These are phyloP conservation scores for Coelopa pilipes DNA, from an alignment of 2,888 invertebrate genomes.

Conservation along the genomic window DNA sequence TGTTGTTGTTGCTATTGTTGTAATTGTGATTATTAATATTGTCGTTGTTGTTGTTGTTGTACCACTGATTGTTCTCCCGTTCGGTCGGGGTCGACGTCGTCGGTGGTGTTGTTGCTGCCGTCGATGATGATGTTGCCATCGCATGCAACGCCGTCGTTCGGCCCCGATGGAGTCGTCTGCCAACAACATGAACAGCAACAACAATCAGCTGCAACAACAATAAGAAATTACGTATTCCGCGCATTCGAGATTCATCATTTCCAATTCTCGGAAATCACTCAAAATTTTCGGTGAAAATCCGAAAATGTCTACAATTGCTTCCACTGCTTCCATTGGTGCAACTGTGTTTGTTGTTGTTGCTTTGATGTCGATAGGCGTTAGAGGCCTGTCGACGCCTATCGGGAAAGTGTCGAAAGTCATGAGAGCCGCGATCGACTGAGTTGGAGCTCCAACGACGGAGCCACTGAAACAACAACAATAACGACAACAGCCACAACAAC, in stretches of 20 bases:
- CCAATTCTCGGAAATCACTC: conserved; percentile 19
- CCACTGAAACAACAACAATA: too few relatives aligned
- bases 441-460: neutral
- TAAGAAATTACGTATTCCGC: conserved; percentile 18
- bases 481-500: too few relatives aligned
- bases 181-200: conserved; percentile 1
- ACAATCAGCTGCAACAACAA: neutral
- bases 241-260: neutral
- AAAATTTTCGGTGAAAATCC: conserved; percentile 25
- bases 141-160: conserved; percentile 8
- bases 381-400: neutral
- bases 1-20: conserved; percentile 13
- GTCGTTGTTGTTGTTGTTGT: neutral
- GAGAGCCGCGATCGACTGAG: neutral
- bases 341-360: neutral
- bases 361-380: neutral
- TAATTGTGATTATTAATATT: neutral
- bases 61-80: too few relatives aligned
- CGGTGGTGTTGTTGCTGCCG: too few relatives aligned
- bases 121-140: conserved; percentile 13
- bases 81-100: too few relatives aligned
- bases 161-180: neutral
- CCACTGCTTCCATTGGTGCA: neutral
- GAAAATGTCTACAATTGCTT: conserved; percentile 12
- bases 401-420: neutral